A percentile compares a stretch with the other conserved stretches of the same genome.
These are phyloP conservation scores for Rhynchomys soricoides DNA, from an alignment of 2,113 vertebrate species.

Conservation along the genomic window DNA sequence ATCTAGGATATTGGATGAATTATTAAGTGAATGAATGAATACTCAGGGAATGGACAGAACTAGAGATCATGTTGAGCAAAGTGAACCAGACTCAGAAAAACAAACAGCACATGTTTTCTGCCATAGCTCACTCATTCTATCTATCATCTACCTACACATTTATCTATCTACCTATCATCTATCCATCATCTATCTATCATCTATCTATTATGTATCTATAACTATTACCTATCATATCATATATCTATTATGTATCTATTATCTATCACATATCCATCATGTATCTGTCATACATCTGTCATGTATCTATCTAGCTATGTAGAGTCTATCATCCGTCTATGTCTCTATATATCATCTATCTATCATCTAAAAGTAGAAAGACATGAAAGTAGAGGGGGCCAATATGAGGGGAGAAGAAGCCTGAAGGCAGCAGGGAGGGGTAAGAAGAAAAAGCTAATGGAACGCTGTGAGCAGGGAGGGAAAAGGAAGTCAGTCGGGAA, in stretches of 20 bases:
- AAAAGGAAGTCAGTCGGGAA: no score
- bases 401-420: no score
- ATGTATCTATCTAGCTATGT: not conserved
- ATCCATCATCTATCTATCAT: not conserved
- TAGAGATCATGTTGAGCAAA: not conserved
- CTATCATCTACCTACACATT: not conserved
- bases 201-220: not conserved
- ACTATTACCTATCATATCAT: not conserved
- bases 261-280: not conserved
- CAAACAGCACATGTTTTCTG: not conserved
- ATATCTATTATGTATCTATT: not conserved
- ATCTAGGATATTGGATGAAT: not conserved
- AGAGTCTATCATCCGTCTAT: not conserved
- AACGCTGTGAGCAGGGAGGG: not conserved
- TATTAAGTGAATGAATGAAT: not conserved
- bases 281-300: not conserved
- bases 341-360: not conserved
- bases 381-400: not conserved
- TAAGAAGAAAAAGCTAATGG: not conserved
- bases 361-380: not conserved
- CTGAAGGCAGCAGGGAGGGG: not conserved
- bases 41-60: not conserved
- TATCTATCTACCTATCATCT: not conserved
- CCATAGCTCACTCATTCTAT: not conserved
- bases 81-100: not conserved